Evolutionary conservation across 1,140 invertebrate species (phyloP).

Genomic region (Achatina immaculata): DNA sequence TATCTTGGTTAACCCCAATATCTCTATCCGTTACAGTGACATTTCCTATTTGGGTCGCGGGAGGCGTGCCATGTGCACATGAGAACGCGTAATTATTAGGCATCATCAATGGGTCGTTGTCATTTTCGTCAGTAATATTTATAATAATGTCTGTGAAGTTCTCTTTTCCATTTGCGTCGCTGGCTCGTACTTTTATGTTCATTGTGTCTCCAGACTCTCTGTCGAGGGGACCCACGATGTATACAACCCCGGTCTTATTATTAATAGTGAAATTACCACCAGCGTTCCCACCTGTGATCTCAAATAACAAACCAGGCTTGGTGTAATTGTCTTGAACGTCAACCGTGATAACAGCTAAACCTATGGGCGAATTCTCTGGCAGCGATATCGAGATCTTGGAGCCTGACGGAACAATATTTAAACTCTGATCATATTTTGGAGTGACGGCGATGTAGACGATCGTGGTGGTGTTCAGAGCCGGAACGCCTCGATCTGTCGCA

Average conservation of each 20-base stretch:
- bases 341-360: neutral
- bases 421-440: neutral
- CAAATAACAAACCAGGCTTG: conserved; percentile 18
- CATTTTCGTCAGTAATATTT: conserved; percentile 36
- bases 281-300: conserved; percentile 13
- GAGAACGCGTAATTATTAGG: neutral
- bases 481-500: conserved; percentile 27
- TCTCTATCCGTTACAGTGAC: conserved; percentile 65
- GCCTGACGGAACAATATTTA: neutral
- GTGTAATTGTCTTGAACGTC: neutral
- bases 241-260: conserved; percentile 24
- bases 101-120: conserved; percentile 30
- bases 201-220: neutral
- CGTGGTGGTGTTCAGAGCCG: neutral
- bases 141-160: neutral
- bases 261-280: conserved; percentile 17
- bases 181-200: neutral
- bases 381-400: neutral
- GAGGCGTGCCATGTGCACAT: neutral
- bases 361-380: conserved; percentile 1
- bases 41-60: neutral
- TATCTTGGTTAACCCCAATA: conserved; percentile 48
- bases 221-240: conserved; percentile 23
- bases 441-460: conserved; percentile 21
- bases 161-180: neutral